These are phyloP conservation scores for Ptychoptera contaminata DNA, from an alignment of 2,888 invertebrate genomes.

Conservation along the genomic window DNA sequence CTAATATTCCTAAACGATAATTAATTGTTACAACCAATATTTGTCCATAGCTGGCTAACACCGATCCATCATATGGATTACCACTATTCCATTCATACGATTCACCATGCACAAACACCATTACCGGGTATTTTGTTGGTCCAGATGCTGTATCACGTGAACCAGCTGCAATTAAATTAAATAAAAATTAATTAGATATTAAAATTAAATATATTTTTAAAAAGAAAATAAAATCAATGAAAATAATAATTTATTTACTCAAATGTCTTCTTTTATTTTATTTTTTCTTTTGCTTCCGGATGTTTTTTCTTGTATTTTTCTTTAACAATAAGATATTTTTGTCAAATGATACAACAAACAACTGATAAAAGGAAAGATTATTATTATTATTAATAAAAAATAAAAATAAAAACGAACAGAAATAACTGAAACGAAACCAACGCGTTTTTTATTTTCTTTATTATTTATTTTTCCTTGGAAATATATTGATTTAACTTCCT, in stretches of 20 bases:
- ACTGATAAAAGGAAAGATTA: too few relatives aligned
- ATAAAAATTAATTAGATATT: neutral
- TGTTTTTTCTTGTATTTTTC: too few relatives aligned
- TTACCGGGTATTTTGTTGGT: constrained; percentile 59
- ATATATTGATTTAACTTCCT: too few relatives aligned
- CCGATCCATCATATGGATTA: constrained; percentile 93
- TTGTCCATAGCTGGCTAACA: constrained; percentile 84
- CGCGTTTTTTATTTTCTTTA: too few relatives aligned
- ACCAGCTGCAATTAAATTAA: constrained; percentile 21
- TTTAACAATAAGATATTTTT: too few relatives aligned
- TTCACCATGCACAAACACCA: constrained; percentile 90
- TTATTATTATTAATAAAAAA: too few relatives aligned
- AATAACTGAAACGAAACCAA: too few relatives aligned
- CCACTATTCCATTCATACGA: constrained; percentile 97
- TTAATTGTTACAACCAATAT: constrained; percentile 80
- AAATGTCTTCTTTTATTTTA: constrained; percentile 12
- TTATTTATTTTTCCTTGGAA: too few relatives aligned
- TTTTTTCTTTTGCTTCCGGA: neutral
- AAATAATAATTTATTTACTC: constrained; percentile 14
- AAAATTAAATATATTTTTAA: neutral
- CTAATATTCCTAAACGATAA: constrained; percentile 65
- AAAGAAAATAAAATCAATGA: constrained; percentile 10
- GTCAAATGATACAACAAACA: too few relatives aligned
- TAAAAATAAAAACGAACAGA: too few relatives aligned
- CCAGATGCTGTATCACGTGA: constrained; percentile 28